phyloP scores from a whole-genome alignment of 2,888 invertebrate genomes.

The Caenorhabditis japonica region DNA sequence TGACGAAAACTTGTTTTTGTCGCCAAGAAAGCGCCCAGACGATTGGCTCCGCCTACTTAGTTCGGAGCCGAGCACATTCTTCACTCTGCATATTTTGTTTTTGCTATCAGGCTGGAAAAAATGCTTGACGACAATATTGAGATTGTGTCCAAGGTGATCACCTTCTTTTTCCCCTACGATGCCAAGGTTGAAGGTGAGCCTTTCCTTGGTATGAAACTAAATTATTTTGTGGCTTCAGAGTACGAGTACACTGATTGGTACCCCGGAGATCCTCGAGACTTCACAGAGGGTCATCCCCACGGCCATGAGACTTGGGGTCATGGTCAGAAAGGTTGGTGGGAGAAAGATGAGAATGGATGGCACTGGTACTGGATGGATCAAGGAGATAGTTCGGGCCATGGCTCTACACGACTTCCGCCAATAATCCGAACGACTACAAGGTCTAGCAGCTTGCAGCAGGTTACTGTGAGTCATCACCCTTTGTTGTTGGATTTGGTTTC shows the following conservation, averaged over 20 bases:
- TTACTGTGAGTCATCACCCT: constrained; percentile 5
- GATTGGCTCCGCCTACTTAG: constrained; percentile 22
- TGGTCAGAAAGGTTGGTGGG: constrained; percentile 29
- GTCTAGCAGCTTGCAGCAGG: background rate
- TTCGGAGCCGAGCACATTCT: constrained; percentile 12
- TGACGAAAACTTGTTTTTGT: constrained; percentile 38
- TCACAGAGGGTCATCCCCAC: constrained; percentile 35
- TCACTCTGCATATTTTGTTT: constrained; percentile 1
- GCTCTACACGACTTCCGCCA: background rate
- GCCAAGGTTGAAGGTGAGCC: constrained; percentile 38
- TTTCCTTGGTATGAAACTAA: background rate
- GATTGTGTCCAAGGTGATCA: constrained; percentile 45
- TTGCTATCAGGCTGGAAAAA: background rate
- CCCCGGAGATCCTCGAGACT: constrained; percentile 45
- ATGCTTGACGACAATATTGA: constrained; percentile 26
- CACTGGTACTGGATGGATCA: constrained; percentile 40
- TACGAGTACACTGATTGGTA: constrained; percentile 37
- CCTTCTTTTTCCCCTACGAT: constrained; percentile 52
- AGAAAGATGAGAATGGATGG: constrained; percentile 31
- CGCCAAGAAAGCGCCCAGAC: background rate
- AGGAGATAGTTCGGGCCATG: background rate
- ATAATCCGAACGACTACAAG: background rate
- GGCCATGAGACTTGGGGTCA: constrained; percentile 53
- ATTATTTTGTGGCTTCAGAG: constrained; percentile 15
- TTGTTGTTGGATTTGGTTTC: background rate